A percentile compares a stretch with the other conserved stretches of the same genome.
These are phyloP conservation scores for Pachyseris speciosa DNA, from an alignment of 64 coral and sea anemone species.

Conservation along the genomic window DNA sequence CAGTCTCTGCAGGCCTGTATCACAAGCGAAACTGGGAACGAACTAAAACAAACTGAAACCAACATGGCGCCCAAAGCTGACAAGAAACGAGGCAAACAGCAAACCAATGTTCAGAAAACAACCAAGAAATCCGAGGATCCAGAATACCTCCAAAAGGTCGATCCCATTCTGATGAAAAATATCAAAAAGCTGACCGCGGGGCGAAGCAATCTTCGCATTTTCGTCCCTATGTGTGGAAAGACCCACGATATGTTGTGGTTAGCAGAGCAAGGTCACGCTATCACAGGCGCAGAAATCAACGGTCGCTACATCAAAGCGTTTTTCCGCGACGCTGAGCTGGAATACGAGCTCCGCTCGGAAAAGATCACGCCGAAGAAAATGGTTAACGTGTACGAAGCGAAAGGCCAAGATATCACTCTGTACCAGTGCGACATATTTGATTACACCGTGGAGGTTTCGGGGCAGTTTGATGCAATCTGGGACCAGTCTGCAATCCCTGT, in stretches of 20 bases:
- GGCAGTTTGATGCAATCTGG: conserved; percentile 35
- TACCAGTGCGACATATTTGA: conserved; percentile 31
- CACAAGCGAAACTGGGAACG: neutral
- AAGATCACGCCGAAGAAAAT: neutral
- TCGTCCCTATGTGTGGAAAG: conserved; percentile 21
- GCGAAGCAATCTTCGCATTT: conserved; percentile 13
- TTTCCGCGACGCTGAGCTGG: conserved; percentile 19
- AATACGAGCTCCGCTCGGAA: neutral
- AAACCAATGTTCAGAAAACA: neutral
- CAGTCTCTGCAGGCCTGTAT: neutral
- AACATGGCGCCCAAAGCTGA: conserved; percentile 1
- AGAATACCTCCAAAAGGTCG: conserved; percentile 25
- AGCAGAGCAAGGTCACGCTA: conserved; percentile 29
- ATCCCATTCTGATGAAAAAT: conserved; percentile 42
- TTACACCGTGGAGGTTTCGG: neutral
- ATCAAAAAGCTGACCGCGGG: neutral
- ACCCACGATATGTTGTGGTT: conserved; percentile 20
- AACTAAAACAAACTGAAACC: neutral
- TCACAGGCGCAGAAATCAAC: neutral
- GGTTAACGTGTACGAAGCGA: conserved; percentile 1
- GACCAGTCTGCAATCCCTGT: conserved; percentile 21
- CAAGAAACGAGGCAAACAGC: neutral
- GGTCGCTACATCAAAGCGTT: conserved; percentile 2
- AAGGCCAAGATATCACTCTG: conserved; percentile 9
- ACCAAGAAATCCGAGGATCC: conserved; percentile 13